Percentiles rank a stretch among this genome's conserved stretches.
These are phyloP conservation scores for Agrilus mali DNA, from an alignment of 2,888 invertebrate species.

Conservation along the genomic window DNA sequence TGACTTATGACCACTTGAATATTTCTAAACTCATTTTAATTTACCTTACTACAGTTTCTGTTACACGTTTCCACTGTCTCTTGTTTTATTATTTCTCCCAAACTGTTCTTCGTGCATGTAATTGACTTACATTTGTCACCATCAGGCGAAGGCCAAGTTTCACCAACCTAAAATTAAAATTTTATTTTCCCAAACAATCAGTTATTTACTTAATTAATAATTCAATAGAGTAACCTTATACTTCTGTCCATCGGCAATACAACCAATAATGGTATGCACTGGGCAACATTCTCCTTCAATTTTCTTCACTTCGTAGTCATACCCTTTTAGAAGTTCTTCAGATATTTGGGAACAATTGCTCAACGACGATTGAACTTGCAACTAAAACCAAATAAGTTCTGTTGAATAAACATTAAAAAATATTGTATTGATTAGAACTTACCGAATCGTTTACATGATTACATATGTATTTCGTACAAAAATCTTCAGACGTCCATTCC, in stretches of 20 bases:
- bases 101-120: conserved; percentile 35
- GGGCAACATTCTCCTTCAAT: conserved; percentile 45
- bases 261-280: conserved; percentile 39
- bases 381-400: conserved; percentile 31
- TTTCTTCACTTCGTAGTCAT: conserved; percentile 36
- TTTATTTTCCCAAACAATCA: not conserved
- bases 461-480: conserved; percentile 50
- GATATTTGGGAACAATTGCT: conserved; percentile 41
- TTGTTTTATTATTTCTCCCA: conserved; percentile 39
- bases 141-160: conserved; percentile 42
- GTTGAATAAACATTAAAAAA: too few relatives aligned
- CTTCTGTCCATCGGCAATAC: conserved; percentile 36
- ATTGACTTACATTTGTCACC: conserved; percentile 44
- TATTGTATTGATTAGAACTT: conserved; percentile 16
- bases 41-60: conserved; percentile 32
- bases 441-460: conserved; percentile 36
- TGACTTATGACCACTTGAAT: too few relatives aligned
- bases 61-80: conserved; percentile 44
- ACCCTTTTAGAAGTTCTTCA: conserved; percentile 33
- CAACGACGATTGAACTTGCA: conserved; percentile 42
- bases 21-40: too few relatives aligned
- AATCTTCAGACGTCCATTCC: conserved; percentile 48
- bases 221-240: conserved; percentile 33
- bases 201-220: not conserved
- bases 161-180: conserved; percentile 33